These are phyloP conservation scores for Noctua comes DNA, from an alignment of 2,888 invertebrate genomes.

Conservation along the genomic window DNA sequence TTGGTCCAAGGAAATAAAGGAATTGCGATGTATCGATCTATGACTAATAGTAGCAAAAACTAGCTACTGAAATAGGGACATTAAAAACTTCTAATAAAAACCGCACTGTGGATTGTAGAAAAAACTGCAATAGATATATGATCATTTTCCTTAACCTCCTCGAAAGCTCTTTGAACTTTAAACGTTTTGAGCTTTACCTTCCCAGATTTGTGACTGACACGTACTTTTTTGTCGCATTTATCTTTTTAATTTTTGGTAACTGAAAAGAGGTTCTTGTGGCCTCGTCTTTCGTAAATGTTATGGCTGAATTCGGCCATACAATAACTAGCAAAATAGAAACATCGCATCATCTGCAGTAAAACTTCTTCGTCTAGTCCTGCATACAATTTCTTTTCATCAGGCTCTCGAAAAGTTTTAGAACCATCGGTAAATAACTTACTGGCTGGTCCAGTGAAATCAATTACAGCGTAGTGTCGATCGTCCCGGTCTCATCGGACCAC, in stretches of 20 bases:
- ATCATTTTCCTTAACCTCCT: slow-evolving; percentile 13
- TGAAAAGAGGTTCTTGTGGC: background rate
- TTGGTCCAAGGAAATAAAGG: slow-evolving; percentile 38
- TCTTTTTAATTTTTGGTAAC: background rate
- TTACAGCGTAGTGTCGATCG: slow-evolving; percentile 82
- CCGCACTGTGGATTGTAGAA: slow-evolving; percentile 8
- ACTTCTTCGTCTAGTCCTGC: background rate
- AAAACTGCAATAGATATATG: slow-evolving; percentile 4
- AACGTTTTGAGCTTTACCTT: background rate
- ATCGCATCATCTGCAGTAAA: background rate
- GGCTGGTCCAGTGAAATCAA: slow-evolving; percentile 84
- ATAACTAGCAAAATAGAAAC: background rate
- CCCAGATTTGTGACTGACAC: background rate
- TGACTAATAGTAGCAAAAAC: slow-evolving; percentile 58
- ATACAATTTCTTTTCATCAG: slow-evolving; percentile 7
- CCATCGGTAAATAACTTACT: slow-evolving; percentile 74
- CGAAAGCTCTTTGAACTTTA: slow-evolving; percentile 1
- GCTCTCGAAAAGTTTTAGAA: slow-evolving; percentile 76
- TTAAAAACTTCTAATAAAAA: slow-evolving; percentile 48
- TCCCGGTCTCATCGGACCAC: slow-evolving; percentile 75
- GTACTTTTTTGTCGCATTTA: background rate
- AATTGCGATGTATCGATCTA: slow-evolving; percentile 39
- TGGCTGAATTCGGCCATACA: too few species aligned
- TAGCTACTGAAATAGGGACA: slow-evolving; percentile 35
- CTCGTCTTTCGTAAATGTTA: background rate